Conservation (phyloP, 1,140 invertebrate genomes). For the Galleria mellonella region DNA sequence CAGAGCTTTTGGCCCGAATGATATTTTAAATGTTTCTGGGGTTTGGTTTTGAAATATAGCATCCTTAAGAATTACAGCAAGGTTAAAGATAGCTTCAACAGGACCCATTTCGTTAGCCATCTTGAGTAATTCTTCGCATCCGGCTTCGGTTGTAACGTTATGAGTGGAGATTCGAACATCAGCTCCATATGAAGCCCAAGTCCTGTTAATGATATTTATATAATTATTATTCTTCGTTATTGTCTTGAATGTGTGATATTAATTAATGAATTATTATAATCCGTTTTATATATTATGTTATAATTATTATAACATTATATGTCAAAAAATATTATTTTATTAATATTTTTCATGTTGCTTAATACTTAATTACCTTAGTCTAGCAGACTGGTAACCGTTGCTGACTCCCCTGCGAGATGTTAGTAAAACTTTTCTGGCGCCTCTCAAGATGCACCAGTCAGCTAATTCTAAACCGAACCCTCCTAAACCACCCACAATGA, state of each 20-base stretch:
- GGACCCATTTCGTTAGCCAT: slow-evolving; percentile 77
- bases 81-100: slow-evolving; percentile 88
- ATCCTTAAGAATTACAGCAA: slow-evolving; percentile 83
- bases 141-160: slow-evolving; percentile 78
- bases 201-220: slow-evolving; percentile 34
- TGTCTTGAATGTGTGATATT: too few species aligned
- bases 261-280: too few species aligned
- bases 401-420: slow-evolving; percentile 85
- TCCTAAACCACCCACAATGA: slow-evolving; percentile 86
- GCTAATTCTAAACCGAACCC: slow-evolving; percentile 94
- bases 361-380: slow-evolving; percentile 75
- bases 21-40: slow-evolving; percentile 73
- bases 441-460: slow-evolving; percentile 89
- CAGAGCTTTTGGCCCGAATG: slow-evolving; percentile 76
- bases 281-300: too few species aligned
- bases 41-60: slow-evolving; percentile 79
- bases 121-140: slow-evolving; percentile 78
- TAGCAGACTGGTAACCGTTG: slow-evolving; percentile 86
- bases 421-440: slow-evolving; percentile 85
- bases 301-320: too few species aligned
- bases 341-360: too few species aligned
- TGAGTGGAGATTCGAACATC: slow-evolving; percentile 78
- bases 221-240: too few species aligned
- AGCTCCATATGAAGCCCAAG: slow-evolving; percentile 79
- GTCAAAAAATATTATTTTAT: too few species aligned